Conservation (phyloP, 2,888 invertebrate species). For the Acanthoscelides obtectus region DNA sequence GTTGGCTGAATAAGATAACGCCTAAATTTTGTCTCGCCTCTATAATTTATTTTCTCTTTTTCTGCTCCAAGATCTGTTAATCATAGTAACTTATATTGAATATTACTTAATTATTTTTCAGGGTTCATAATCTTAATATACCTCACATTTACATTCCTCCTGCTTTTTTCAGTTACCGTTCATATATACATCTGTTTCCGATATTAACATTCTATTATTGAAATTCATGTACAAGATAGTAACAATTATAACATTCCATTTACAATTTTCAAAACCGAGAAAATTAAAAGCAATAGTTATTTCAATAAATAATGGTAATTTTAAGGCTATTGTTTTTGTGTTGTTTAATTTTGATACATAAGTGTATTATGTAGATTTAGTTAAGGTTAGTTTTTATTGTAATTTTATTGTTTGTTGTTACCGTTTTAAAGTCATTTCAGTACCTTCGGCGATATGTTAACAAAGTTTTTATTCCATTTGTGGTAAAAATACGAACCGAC, state of each 20-base stretch:
- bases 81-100: not conserved
- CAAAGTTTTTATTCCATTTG: not conserved
- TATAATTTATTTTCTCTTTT: not conserved
- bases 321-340: not conserved
- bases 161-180: slow-evolving; percentile 1
- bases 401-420: not conserved
- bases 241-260: not conserved
- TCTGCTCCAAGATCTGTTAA: not conserved
- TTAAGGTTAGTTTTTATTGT: not conserved
- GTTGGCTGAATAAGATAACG: too few species aligned
- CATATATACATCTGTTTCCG: too few species aligned
- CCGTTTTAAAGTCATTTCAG: not conserved
- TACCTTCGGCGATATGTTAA: not conserved
- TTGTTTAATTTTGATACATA: not conserved
- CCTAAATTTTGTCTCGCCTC: not conserved
- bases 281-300: not conserved
- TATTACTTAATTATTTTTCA: slow-evolving; percentile 16
- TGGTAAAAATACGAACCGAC: not conserved
- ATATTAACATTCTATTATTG: not conserved
- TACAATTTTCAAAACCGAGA: not conserved
- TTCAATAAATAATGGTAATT: not conserved
- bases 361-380: not conserved
- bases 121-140: slow-evolving; percentile 26
- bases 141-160: slow-evolving; percentile 30
- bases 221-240: not conserved